Evolutionary conservation across 2,797 vertebrate species (phyloP), one percentile per base, ranked within the genome.

Genomic region (Zenarchopterus dispar): DNA sequence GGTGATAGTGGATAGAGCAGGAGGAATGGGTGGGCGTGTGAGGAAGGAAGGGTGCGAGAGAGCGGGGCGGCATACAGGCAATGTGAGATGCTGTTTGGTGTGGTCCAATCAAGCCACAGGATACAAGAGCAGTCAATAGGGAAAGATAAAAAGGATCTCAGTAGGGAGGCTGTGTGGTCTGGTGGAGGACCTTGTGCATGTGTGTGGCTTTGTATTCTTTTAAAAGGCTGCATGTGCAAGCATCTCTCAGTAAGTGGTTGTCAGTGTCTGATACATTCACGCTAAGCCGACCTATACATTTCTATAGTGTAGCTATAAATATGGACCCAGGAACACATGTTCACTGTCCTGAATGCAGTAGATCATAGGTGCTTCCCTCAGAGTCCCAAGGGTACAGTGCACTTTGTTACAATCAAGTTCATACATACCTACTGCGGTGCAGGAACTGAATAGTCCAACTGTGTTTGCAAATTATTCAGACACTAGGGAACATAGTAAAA

Each of bases 101-200:
- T 84, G 84, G 84, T 91, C 88, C 82, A 89, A 88, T 92, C 85
- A 91, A 87, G 77, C 85, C 83, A 90, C 78, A 77, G 87, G 88
- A 92, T 84, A 84, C 81, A 84, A 73, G 84, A 72, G 82, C 78
- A 88, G 89, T 92, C 90, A 87, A 91, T 90, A 87, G 70, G 49
- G 22, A 59, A 67, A 89, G 88, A 92, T 93, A 86, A 93, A 92
- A 93, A 85, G 74, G 72, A 80, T 81, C 81, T 82, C 54, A 41
- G 69, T 61, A 72, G 79, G 81, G 84, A 88, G 70, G 71, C 71
- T 81, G 80, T 83, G 84, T 82, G 87, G 87, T 91, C 87, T 78
- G 47, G 46, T 55, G 43, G 71, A 87, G 57, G 77, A 58, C 66
- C 60, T 24, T 21, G 58, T 74, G 74, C 63, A 53, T 81, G 69